Base-by-base conservation (phyloP, 2,888 invertebrate genomes). In the Heteromurus nitidus region DNA sequence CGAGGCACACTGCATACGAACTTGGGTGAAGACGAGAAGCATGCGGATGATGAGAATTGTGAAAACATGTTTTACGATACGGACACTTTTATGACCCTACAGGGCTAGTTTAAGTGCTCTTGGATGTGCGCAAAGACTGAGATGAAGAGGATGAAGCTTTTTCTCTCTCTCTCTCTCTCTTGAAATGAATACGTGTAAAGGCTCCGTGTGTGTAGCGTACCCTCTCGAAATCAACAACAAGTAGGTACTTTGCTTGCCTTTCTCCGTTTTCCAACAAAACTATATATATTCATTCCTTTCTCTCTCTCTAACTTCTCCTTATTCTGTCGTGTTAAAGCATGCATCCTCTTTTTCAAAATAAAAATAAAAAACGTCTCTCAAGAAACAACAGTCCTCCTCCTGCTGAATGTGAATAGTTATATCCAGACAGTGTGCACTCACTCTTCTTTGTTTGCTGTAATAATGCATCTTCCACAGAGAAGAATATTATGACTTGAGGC, bases 51-150 rank as follows among this genome's bases (percentile, higher is more conserved):
- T 69, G 69, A 69, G 69, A 69, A 69, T 55, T 69, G 69, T 55
- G 69, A 69, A 69, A 69, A 31, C 69, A 50, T 69, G 69, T 55
- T 69, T 55, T 69, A 55, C 55, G 55, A 69, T 69, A 69, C 69
- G 69, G 69, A 68, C 69, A 69, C 69, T 69, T 69, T 69, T 69
- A 69, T 69, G 30, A 31, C 69, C 55, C 69, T 69, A 53, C 69
- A 69, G 69, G 55, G 69, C 69, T 53, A 55, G 31, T 69, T 69
- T 69, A 69, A 69, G 69, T 69, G 55, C 55, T 69, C 55, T 69
- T 67, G 47, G 30, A 67, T 47, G 22, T 53, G 18, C 55, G 55
- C 69, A 69, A 50, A 69, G 55, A 47, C 47, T 47, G 22, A 7
- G 53, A 60, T 60, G 60, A 60, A 30, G 60, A 60, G 30, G 60